Percentiles rank a stretch among this genome's conserved stretches.
Evolutionary conservation across 2,888 invertebrate species (phyloP).

Genomic region (Poecilobothrus nobilitatus): DNA sequence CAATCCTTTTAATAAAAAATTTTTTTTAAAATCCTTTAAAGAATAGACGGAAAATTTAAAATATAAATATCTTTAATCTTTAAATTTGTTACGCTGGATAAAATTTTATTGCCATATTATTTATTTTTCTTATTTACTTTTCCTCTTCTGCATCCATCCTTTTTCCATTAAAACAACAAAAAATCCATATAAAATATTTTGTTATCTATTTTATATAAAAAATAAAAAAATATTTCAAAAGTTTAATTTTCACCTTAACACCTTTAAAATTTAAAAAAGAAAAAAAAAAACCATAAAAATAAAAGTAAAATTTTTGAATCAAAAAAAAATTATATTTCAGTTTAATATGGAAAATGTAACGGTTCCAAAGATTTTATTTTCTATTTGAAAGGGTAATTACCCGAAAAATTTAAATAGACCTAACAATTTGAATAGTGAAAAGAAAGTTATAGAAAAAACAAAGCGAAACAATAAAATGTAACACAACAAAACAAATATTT

Average conservation of each 20-base stretch:
- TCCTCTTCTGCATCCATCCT: not conserved
- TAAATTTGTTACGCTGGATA: not conserved
- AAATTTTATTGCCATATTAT: not conserved
- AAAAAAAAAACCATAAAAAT: not conserved
- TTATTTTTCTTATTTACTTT: not conserved
- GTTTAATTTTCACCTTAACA: not conserved
- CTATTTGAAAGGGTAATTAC: not conserved
- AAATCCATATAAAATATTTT: too few species aligned
- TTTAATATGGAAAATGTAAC: too few species aligned
- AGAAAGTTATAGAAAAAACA: too few species aligned
- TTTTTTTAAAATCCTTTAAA: too few species aligned
- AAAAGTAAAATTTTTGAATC: not conserved
- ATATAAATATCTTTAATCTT: not conserved
- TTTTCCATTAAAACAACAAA: too few species aligned
- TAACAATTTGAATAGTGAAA: too few species aligned
- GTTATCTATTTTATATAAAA: too few species aligned
- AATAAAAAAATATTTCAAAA: not conserved
- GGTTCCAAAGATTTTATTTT: not conserved
- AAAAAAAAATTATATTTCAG: too few species aligned
- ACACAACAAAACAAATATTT: too few species aligned
- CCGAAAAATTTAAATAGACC: not conserved
- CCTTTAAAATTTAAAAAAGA: not conserved
- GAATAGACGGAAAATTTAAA: too few species aligned
- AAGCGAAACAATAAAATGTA: too few species aligned
- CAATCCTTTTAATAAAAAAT: too few species aligned